Conservation (phyloP, 2,113 vertebrate genomes). For the Vanacampus margaritifer region DNA sequence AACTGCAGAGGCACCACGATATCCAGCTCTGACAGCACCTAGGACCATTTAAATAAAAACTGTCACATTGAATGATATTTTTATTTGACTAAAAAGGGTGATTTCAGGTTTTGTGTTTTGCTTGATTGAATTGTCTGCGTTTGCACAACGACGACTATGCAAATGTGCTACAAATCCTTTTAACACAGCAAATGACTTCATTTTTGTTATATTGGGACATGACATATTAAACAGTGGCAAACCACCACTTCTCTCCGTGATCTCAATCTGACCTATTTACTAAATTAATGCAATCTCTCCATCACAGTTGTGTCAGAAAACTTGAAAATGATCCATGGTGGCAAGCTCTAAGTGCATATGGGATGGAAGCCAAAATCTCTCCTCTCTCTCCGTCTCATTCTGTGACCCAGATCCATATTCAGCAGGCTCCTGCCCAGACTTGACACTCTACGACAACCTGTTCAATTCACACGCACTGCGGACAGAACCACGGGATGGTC, state of each 20-base stretch:
- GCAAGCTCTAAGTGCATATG: conserved; percentile 54
- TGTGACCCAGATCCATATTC: conserved; percentile 74
- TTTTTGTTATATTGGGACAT: not conserved
- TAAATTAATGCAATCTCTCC: conserved; percentile 36
- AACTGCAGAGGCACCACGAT: conserved; percentile 96
- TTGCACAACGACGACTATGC: not conserved
- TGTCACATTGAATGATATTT: not conserved
- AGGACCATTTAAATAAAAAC: not conserved
- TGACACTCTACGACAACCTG: conserved; percentile 59
- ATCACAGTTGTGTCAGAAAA: conserved; percentile 50
- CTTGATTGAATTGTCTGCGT: not conserved
- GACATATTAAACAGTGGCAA: not conserved
- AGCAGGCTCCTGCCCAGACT: conserved; percentile 56
- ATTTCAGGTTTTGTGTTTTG: not conserved
- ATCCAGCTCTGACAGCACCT: conserved; percentile 97
- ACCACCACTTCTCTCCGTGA: conserved; percentile 12
- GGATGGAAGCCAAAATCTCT: conserved; percentile 44
- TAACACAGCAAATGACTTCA: not conserved
- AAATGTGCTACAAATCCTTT: not conserved
- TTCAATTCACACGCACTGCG: conserved; percentile 62
- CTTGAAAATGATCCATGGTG: conserved; percentile 50
- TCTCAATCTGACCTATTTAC: conserved; percentile 39
- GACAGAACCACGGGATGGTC: conserved; percentile 48
- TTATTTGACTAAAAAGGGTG: not conserved
- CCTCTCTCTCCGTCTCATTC: conserved; percentile 37